A percentile compares a stretch with the other conserved stretches of the same genome.
These are phyloP conservation scores for Mormyrus proboscirostris DNA, from an alignment of 2,797 vertebrate species.

Conservation along the genomic window DNA sequence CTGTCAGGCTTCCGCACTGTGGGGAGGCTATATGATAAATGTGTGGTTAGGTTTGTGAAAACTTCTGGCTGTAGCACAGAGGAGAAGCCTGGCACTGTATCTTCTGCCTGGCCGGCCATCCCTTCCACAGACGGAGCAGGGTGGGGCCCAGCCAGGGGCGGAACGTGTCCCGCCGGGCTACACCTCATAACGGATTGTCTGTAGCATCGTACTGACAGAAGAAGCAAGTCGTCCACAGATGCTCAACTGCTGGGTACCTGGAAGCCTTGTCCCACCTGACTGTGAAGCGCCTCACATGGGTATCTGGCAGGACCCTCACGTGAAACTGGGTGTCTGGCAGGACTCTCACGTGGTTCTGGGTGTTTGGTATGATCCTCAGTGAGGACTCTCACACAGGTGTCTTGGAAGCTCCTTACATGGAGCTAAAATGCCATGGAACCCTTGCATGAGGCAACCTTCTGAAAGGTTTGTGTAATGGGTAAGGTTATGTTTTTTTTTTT, in stretches of 20 bases:
- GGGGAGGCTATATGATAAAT: neutral
- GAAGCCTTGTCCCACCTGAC: slow-evolving; percentile 45
- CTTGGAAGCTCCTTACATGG: neutral
- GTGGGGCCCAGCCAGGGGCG: slow-evolving; percentile 53
- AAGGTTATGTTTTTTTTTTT: neutral
- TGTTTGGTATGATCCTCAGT: neutral
- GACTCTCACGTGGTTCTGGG: neutral
- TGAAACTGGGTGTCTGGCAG: neutral
- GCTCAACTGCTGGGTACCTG: slow-evolving; percentile 50
- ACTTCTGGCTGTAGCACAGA: neutral
- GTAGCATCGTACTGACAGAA: slow-evolving; percentile 60
- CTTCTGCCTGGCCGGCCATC: slow-evolving; percentile 1
- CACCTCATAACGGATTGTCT: slow-evolving; percentile 39
- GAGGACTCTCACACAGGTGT: neutral
- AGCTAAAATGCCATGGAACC: neutral
- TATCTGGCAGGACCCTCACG: neutral
- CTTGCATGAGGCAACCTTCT: neutral
- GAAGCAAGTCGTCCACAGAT: slow-evolving; percentile 53
- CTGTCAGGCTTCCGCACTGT: neutral
- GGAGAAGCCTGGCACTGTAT: neutral
- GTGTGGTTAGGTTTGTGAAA: neutral
- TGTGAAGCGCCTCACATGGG: neutral
- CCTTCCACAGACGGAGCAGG: slow-evolving; percentile 40
- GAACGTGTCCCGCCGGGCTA: slow-evolving; percentile 46
- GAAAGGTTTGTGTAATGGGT: neutral